Base-by-base conservation (phyloP, 2,888 invertebrate genomes). In the Epirrhoe tristata region DNA sequence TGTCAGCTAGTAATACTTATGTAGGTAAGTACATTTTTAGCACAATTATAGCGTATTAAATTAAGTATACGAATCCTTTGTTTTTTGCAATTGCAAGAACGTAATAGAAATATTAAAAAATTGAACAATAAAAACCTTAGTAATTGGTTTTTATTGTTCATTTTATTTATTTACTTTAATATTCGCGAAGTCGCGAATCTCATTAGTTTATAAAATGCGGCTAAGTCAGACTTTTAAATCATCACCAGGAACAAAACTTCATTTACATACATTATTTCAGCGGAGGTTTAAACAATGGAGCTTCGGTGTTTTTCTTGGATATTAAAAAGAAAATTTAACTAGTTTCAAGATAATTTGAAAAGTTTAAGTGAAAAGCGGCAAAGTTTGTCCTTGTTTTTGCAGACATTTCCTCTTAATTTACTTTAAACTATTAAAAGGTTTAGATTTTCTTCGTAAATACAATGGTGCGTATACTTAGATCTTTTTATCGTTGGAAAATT, bases 191-290 rank as follows among this genome's bases (percentile, higher is more conserved):
- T 46, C 53, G 63, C 53, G 46, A 51, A 51, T 39, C 56, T 76
- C 69, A 74, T 77, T 73, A 74, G 70, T 65, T 60, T 70, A 69
- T 53, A 76, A 75, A 55, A 58, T 55, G 58, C 60, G 74, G 67
- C 74, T 63, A 70, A 75, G 68, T 74, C 67, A 63, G 71, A 70
- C 62, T 74, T 66, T 78, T 72, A 71, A 77, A 77, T 76, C 75
- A 77, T 72, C 74, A 70, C 71, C 67, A 63, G 56, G 72, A 73
- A 72, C 73, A 46, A 56, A 66, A 46, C 48, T 54, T 17, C 31
- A 77, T 80, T 77, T 63, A 56, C 77, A 77, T 78, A 74, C 70
- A 77, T 77, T 77, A 73, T 70, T 66, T 56, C 67, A 57, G 69
- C 58, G 57, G n/a, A 24, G 57, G 65, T 70, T 56, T 60, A 63